Base-by-base conservation (phyloP, 2,113 vertebrate genomes). In the Rhinichthys klamathensis region DNA sequence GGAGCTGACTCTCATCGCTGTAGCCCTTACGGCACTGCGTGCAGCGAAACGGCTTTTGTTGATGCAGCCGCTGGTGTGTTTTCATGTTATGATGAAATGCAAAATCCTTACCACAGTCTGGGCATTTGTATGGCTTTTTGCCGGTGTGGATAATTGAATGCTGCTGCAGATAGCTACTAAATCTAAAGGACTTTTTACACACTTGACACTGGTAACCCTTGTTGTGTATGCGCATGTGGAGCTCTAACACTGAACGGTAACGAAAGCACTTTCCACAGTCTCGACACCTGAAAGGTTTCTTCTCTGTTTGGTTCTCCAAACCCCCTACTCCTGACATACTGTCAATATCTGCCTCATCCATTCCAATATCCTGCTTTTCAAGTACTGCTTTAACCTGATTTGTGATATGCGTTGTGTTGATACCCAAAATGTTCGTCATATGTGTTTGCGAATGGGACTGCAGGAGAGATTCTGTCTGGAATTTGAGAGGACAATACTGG, bases 71-170 rank as follows among this genome's bases (percentile, higher is more conserved):
- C 73, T 94, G 94, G 76, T 96, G 95, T 0, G 94, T 94, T 86
- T 88, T 94, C 95, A 95, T 95, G 90, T 95, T 96, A 86, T 95
- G 95, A 85, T 93, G 87, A 89, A 96, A 96, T 23, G 94, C 94
- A 86, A 96, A 96, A 85, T 94, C 94, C 87, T 94, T 95, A 18
- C 95, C 94, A 6, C 95, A 96, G 82, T 95, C 94, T 0, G 94
- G 92, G 85, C 95, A 96, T 84, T 93, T 94, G 83, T 94, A 94
- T 44, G 95, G 95, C 91, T 94, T 96, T 87, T 94, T 90, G 44
- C 95, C 94, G 0, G 94, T 94, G 76, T 96, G 95, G 82, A 95
- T 95, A 78, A 95, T 94, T 18, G 94, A 83, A 88, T 96, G 95
- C 44, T 95, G 95, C 89, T 95, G 94, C 82, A 96, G 83, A 88